Percentiles rank a stretch among this genome's conserved stretches.
phyloP scores from a whole-genome alignment of 2,888 invertebrate genomes.

The Chrysotoxum bicinctum region DNA sequence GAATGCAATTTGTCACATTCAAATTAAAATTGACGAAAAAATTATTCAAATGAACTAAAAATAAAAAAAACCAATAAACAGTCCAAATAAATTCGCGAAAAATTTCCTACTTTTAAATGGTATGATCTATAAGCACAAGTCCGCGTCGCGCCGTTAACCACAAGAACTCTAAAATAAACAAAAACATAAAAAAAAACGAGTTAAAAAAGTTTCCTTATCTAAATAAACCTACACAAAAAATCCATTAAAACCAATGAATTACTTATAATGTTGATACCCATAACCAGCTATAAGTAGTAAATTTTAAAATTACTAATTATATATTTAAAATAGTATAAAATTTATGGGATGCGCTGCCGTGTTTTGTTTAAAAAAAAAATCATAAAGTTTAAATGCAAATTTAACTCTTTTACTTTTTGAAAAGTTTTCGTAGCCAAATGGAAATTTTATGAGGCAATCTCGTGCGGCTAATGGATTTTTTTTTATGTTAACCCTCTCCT shows the following conservation, averaged over 20 bases:
- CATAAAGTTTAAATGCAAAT: slow-evolving; percentile 57
- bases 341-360: slow-evolving; percentile 50
- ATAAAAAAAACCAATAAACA: neutral
- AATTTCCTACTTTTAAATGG: neutral
- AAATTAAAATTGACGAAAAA: neutral
- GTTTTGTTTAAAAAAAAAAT: neutral
- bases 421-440: slow-evolving; percentile 37
- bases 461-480: slow-evolving; percentile 45
- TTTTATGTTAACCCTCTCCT: too few species aligned
- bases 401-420: neutral
- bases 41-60: neutral
- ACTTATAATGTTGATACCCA: slow-evolving; percentile 34
- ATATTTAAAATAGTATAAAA: slow-evolving; percentile 63
- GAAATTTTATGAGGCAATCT: slow-evolving; percentile 44
- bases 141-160: neutral
- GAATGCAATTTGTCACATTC: neutral
- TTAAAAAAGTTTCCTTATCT: slow-evolving; percentile 37
- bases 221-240: slow-evolving; percentile 56
- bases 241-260: slow-evolving; percentile 69
- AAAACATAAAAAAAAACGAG: neutral
- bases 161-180: neutral
- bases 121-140: neutral
- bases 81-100: neutral
- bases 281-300: slow-evolving; percentile 28
- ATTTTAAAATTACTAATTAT: slow-evolving; percentile 62